Percentiles rank a stretch among this genome's conserved stretches.
phyloP scores from a whole-genome alignment of 2,797 vertebrate species.

The Pangasius djambal region DNA sequence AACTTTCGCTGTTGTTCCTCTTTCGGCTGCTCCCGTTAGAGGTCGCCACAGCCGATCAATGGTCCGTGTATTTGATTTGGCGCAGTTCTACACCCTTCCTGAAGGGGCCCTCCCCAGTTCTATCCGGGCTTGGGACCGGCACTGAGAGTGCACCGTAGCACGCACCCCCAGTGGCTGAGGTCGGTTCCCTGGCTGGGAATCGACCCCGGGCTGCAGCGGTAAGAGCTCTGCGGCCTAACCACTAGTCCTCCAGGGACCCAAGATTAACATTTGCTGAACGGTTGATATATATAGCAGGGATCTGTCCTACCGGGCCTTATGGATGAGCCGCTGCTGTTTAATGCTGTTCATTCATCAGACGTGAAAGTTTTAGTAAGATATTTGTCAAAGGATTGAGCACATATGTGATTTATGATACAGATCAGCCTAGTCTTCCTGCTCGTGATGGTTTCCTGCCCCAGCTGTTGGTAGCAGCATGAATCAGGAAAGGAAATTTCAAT shows the following conservation, averaged over 20 bases:
- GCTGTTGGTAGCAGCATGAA: conserved; percentile 17
- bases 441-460: conserved; percentile 7
- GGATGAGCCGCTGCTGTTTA: background rate
- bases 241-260: too few species aligned
- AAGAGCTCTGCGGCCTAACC: background rate
- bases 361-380: conserved; percentile 2
- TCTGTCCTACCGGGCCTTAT: background rate
- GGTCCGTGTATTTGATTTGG: too few species aligned
- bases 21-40: too few species aligned
- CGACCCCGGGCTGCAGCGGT: too few species aligned
- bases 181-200: too few species aligned
- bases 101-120: too few species aligned
- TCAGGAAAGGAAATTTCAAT: background rate
- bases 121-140: too few species aligned
- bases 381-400: conserved; percentile 11
- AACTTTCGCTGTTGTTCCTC: too few species aligned
- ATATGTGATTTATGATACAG: conserved; percentile 24
- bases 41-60: too few species aligned
- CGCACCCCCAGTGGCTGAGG: too few species aligned
- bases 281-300: background rate
- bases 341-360: background rate
- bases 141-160: too few species aligned
- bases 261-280: background rate
- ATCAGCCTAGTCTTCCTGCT: conserved; percentile 15
- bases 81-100: too few species aligned